Evolutionary conservation across 2,797 vertebrate genomes (phyloP).

Genomic region (Protonibea diacanthus): DNA sequence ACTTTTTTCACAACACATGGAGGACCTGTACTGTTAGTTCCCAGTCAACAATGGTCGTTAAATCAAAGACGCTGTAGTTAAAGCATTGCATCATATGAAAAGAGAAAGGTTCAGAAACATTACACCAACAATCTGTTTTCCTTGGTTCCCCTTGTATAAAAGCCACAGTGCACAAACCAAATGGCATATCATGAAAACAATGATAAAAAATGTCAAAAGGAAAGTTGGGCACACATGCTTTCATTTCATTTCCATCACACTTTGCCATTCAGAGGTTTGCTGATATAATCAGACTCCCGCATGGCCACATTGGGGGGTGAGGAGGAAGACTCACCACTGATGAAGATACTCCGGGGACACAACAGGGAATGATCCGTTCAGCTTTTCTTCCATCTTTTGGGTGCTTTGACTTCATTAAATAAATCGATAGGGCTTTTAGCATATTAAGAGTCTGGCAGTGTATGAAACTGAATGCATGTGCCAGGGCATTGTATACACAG

Average conservation of each 20-base stretch:
- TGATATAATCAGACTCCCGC: slow-evolving; percentile 41
- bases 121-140: neutral
- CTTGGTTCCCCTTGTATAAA: neutral
- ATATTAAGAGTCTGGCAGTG: slow-evolving; percentile 53
- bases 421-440: slow-evolving; percentile 75
- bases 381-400: slow-evolving; percentile 88
- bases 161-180: slow-evolving; percentile 15
- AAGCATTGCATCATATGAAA: neutral
- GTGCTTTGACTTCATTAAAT: slow-evolving; percentile 80
- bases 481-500: slow-evolving; percentile 34
- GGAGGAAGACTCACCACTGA: slow-evolving; percentile 87
- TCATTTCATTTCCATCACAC: slow-evolving; percentile 70
- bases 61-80: neutral
- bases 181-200: slow-evolving; percentile 14
- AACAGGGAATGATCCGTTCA: slow-evolving; percentile 87
- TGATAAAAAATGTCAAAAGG: slow-evolving; percentile 29
- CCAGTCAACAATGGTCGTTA: neutral
- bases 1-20: neutral
- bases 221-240: slow-evolving; percentile 66
- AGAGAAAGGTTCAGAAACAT: neutral
- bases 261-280: slow-evolving; percentile 51
- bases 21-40: neutral
- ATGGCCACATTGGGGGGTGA: slow-evolving; percentile 69
- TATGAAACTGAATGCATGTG: slow-evolving; percentile 77
- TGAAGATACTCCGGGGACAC: slow-evolving; percentile 89